Percentiles rank a stretch among this genome's conserved stretches.
Evolutionary conservation across 2,888 invertebrate genomes (phyloP).

Genomic region (Polyploca ridens): DNA sequence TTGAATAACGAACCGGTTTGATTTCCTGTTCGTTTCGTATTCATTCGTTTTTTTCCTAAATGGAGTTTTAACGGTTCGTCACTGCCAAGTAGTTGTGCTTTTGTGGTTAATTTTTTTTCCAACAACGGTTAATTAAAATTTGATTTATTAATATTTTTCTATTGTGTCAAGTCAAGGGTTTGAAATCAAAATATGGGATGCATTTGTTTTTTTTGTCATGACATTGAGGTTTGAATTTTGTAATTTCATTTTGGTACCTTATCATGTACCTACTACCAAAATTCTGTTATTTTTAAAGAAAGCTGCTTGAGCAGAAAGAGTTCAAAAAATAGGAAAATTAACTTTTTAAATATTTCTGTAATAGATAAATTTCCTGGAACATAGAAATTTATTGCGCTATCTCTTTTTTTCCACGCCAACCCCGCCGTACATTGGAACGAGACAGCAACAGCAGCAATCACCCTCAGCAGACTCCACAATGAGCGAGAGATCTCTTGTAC

Average conservation of each 20-base stretch:
- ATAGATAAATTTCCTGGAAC: constrained; percentile 12
- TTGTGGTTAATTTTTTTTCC: constrained; percentile 75
- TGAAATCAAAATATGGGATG: constrained; percentile 52
- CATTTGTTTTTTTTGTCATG: constrained; percentile 17
- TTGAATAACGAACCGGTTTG: constrained; percentile 79
- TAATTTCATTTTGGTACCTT: no score
- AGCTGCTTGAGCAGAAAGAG: background rate
- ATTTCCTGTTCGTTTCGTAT: constrained; percentile 71
- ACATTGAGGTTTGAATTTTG: background rate
- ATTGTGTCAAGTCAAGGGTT: constrained; percentile 58
- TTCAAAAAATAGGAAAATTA: background rate
- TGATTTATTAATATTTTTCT: constrained; percentile 77
- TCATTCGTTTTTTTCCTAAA: constrained; percentile 72
- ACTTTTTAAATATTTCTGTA: background rate
- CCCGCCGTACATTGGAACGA: constrained; percentile 46
- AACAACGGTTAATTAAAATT: constrained; percentile 79
- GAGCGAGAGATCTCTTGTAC: constrained; percentile 81
- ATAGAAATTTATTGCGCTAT: constrained; percentile 1
- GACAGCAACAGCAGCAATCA: constrained; percentile 79
- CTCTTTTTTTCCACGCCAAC: constrained; percentile 15
- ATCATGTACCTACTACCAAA: no score
- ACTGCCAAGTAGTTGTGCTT: constrained; percentile 64
- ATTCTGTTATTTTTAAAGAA: background rate
- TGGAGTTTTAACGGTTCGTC: constrained; percentile 80
- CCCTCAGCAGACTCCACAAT: constrained; percentile 82